Evolutionary conservation across 2,888 invertebrate genomes (phyloP), one percentile per base, ranked within the genome.

Genomic region (Lymantria monacha): DNA sequence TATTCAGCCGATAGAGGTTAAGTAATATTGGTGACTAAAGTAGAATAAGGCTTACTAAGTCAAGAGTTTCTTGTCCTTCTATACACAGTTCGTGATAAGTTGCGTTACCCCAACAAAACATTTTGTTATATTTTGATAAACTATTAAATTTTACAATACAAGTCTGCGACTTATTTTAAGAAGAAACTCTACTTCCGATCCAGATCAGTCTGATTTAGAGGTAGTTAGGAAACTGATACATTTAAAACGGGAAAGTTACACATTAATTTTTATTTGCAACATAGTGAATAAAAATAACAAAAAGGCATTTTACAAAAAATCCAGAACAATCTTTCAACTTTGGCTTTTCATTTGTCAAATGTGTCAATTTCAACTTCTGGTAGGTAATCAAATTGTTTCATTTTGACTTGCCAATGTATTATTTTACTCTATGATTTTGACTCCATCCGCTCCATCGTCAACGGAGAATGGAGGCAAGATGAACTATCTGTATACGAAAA

Each of bases 101-200:
- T 64, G 88, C 79, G 80, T 90, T 91, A 64, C 91, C 91, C 91
- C 91, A 91, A 77, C 91, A 91, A 85, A 88, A 91, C 91, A 91
- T 91, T 79, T 76, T 85, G 37, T 65, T 59, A 48, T 63, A 53
- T 56, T 63, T 72, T 22, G 3, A 22, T 22, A 22, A 59, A 51
- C 63, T 72, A 68, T 72, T 68, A 69, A 60, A 65, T 57, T 66
- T 73, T 70, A 73, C 56, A 65, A 71, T 49, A 57, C 57, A 62
- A 71, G 48, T 12, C 3, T 7, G 3, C 38, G 7, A 41, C 31
- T 15, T 11, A 43, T 59, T 2, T 22, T 67, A 64, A 46, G 43
- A 67, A 70, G 83, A 84, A 83, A 84, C 82, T 85, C 68, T 74
- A 74, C 63, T 61, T 53, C 57, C 56, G 59, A 68, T 68, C 60